Evolutionary conservation across 2,888 invertebrate species (phyloP), one percentile per base, ranked within the genome.

Genomic region (Hololepta plana): DNA sequence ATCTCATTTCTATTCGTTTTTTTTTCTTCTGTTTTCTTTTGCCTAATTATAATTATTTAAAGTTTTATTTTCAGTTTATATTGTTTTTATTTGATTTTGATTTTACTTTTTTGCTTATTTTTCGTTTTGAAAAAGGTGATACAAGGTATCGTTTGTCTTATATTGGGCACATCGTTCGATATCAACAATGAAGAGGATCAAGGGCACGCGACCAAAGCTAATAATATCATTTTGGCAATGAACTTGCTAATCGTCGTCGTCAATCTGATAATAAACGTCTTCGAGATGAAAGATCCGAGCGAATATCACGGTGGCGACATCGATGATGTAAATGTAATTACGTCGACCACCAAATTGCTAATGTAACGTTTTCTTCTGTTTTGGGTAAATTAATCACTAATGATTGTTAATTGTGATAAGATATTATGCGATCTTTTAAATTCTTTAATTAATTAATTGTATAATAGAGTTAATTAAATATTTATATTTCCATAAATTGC

Each of bases 141-240:
- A 23, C 67, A 68, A 43, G 69, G 67, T 14, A 47, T 67, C 26
- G 56, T 71, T 16, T 67, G 64, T 31, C 56, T 70, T 22, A 44
- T 71, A 23, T 58, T 73, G 34, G 65, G 70, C 38, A 55, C 61
- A 25, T 56, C 60, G 34, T 56, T 63, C 42, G 62, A 72, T 49
- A 66, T 73, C 38, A 73, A 72, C 50, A 62, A 64, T 33, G 55
- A 59, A 32, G 53, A 58, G 8, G 61, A 72, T 32, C 66, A 64
- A 24, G 53, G 57, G n/a, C 59, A 53, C 34, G 70, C 72, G 1
- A 64, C 68, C 37, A 46, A 59, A 26, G 53, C 67, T 32, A 72
- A 73, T 46, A 68, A 73, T 41, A 46, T 62, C 8, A 60, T 63
- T 35, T 49, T 73, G 25, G 49, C 58, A 12, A 51, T 70, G 34